A percentile compares a stretch with the other conserved stretches of the same genome.
phyloP scores from a whole-genome alignment of 2,888 invertebrate genomes.

The Melitaea athalia region DNA sequence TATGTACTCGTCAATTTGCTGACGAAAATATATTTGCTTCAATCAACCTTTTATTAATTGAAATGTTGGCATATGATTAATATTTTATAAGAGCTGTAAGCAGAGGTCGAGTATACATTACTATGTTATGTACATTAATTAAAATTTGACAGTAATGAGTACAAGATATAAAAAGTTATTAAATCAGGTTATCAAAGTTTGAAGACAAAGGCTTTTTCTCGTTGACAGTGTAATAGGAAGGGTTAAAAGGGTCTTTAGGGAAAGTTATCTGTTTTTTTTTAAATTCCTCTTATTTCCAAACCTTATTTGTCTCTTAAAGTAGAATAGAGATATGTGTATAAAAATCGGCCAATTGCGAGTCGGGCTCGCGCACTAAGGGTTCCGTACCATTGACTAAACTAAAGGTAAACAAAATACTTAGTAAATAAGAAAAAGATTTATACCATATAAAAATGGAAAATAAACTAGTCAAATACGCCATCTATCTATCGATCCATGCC shows the following conservation, averaged over 20 bases:
- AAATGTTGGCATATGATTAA: background rate
- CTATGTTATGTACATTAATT: background rate
- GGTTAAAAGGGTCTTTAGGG: no score
- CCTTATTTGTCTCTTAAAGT: background rate
- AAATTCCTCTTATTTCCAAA: no score
- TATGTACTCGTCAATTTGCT: constrained; percentile 5
- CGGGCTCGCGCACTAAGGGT: no score
- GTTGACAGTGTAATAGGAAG: background rate
- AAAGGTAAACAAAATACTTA: no score
- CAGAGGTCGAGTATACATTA: background rate
- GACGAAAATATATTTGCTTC: constrained; percentile 19
- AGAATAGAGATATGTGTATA: background rate
- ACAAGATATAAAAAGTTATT: background rate
- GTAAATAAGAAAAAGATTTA: no score
- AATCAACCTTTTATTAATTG: constrained; percentile 15
- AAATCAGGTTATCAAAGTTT: background rate
- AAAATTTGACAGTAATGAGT: background rate
- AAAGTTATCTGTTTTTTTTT: no score
- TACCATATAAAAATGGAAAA: no score
- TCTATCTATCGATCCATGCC: no score
- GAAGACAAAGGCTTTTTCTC: background rate
- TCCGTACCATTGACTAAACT: no score
- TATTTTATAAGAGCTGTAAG: background rate
- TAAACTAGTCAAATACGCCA: no score
- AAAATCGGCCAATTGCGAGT: no score